Conservation (phyloP, 2,888 invertebrate species). For the Crossocerus cetratus region DNA sequence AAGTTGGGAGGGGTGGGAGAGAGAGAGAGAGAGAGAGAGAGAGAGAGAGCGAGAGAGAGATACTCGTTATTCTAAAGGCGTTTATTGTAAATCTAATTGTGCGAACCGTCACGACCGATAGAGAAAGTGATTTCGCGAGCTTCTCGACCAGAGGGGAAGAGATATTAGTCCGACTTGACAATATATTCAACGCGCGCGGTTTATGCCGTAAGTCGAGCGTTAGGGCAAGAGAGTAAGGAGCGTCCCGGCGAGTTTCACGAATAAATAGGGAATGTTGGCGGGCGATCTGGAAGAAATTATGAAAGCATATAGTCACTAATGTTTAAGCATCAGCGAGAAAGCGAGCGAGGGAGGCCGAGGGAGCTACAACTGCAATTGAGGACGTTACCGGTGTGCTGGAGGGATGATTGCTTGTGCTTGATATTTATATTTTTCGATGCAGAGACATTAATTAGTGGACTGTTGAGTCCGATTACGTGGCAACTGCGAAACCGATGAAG, state of each 20-base stretch:
- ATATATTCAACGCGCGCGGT: constrained; percentile 62
- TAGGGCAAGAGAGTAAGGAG: constrained; percentile 3
- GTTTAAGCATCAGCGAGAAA: too few species aligned
- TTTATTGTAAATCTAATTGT: background rate
- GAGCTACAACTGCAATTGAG: background rate
- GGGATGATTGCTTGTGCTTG: constrained; percentile 70
- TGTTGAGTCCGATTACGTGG: constrained; percentile 46
- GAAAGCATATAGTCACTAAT: too few species aligned
- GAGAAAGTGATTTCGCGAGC: constrained; percentile 32
- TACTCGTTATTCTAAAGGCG: background rate
- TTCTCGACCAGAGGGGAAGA: constrained; percentile 12
- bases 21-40: constrained; percentile 1
- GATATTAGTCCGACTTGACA: constrained; percentile 67
- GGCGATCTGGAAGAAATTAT: too few species aligned
- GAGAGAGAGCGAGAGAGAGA: constrained; percentile 16
- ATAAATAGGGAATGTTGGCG: too few species aligned
- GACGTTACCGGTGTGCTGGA: constrained; percentile 28
- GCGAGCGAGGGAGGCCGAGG: background rate
- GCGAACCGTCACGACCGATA: constrained; percentile 13
- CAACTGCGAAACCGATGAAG: constrained; percentile 28
- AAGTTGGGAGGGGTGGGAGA: too few species aligned
- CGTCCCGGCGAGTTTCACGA: too few species aligned
- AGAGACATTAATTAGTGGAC: constrained; percentile 62
- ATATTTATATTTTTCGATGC: constrained; percentile 73
- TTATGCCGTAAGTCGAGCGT: constrained; percentile 50